These are phyloP conservation scores for Nautilus pompilius DNA, from an alignment of 1,140 invertebrate species.

Conservation along the genomic window DNA sequence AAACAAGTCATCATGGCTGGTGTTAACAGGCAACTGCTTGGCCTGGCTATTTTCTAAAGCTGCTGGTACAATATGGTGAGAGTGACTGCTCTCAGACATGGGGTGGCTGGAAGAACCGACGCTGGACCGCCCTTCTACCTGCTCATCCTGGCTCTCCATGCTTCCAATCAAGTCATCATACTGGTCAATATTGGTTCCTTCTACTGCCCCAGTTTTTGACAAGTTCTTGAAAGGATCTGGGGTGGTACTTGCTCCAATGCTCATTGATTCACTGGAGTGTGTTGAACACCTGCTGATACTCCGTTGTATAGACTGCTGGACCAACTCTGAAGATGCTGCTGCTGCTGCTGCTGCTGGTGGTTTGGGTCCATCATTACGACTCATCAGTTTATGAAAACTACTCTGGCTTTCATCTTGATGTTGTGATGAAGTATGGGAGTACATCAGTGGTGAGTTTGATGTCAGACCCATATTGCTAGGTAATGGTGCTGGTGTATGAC, in stretches of 20 bases:
- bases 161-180: neutral
- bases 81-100: neutral
- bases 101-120: constrained; percentile 1
- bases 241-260: neutral
- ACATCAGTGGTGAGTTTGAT: neutral
- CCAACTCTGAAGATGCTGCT: neutral
- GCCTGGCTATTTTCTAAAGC: too few species aligned
- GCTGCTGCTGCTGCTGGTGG: constrained; percentile 3
- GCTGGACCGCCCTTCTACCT: neutral
- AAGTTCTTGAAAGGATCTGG: neutral
- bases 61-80: neutral
- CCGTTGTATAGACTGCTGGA: constrained; percentile 1
- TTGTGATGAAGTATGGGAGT: neutral
- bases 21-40: neutral
- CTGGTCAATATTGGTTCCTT: neutral
- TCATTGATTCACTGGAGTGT: neutral
- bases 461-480: neutral
- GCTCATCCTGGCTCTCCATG: neutral
- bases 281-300: constrained; percentile 4
- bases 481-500: neutral
- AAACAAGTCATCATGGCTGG: constrained; percentile 8
- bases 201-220: neutral
- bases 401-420: neutral
- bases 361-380: neutral
- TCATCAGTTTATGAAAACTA: constrained; percentile 1